phyloP scores from a whole-genome alignment of 2,113 vertebrate genomes.

The Callospermophilus lateralis region DNA sequence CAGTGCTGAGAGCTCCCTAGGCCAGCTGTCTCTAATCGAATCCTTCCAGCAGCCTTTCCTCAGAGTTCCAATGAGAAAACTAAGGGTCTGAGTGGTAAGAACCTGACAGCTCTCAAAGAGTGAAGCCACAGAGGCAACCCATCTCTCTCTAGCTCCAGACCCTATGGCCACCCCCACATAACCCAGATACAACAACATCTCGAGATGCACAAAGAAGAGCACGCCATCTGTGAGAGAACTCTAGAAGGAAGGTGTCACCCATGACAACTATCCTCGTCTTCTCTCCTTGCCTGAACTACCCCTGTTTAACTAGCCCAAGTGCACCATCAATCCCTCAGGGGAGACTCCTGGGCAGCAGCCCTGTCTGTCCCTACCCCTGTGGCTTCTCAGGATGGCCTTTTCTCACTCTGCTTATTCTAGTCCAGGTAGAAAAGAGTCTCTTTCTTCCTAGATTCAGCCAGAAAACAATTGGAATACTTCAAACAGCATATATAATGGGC shows the following conservation, averaged over 20 bases:
- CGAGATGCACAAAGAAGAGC: background rate
- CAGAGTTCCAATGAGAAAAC: background rate
- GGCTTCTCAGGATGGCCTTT: background rate
- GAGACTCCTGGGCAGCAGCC: background rate
- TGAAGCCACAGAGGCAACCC: background rate
- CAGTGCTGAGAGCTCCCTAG: background rate
- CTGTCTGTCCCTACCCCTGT: background rate
- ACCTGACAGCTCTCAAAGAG: background rate
- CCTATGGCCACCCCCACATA: background rate
- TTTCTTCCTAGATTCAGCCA: slow-evolving; percentile 15
- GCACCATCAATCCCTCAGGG: background rate
- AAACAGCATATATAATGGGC: slow-evolving; percentile 53
- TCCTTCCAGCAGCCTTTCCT: background rate
- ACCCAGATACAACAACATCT: background rate
- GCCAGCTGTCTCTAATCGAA: background rate
- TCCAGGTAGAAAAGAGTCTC: background rate
- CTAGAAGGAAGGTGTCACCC: background rate
- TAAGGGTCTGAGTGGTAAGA: background rate
- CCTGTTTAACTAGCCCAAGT: background rate
- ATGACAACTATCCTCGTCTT: background rate
- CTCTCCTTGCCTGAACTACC: background rate
- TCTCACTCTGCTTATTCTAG: background rate
- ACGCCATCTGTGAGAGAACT: background rate
- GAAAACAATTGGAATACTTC: slow-evolving; percentile 58
- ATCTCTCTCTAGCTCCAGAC: background rate